A percentile compares a stretch with the other conserved stretches of the same genome.
phyloP scores from a whole-genome alignment of 2,113 vertebrate genomes.

The Octodon degus region DNA sequence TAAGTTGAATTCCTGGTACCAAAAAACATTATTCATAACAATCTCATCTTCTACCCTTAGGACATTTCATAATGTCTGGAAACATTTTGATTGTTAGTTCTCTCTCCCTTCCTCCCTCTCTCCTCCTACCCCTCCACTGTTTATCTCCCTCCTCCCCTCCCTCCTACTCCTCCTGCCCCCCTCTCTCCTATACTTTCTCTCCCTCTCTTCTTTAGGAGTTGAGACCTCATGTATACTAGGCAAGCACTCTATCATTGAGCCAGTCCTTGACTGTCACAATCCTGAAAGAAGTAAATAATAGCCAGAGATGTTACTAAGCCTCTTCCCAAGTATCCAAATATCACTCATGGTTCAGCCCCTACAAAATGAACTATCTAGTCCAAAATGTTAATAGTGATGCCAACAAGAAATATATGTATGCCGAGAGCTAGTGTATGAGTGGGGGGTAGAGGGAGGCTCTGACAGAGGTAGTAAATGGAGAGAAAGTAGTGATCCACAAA shows the following conservation, averaged over 20 bases:
- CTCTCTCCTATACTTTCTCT: too few species aligned
- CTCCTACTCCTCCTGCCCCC: too few species aligned
- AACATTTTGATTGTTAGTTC: too few species aligned
- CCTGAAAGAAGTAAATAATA: not conserved
- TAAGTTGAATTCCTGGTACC: too few species aligned
- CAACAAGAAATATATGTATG: not conserved
- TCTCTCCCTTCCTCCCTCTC: not conserved
- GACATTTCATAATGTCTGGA: too few species aligned
- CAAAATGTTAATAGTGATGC: not conserved
- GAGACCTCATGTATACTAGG: not conserved
- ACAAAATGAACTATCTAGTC: not conserved
- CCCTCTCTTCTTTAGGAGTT: too few species aligned
- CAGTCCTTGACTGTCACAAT: not conserved
- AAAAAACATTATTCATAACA: too few species aligned
- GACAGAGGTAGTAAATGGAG: not conserved
- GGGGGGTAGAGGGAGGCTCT: not conserved
- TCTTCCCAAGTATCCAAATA: not conserved
- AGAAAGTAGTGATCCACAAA: not conserved
- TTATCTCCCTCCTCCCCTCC: too few species aligned
- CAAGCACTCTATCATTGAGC: not conserved
- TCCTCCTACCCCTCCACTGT: too few species aligned
- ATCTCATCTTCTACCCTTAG: not conserved
- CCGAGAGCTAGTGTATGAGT: not conserved
- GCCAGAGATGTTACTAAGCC: not conserved
- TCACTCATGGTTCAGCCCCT: fast-evolving